These are phyloP conservation scores for Tretioscincus oriximinensis DNA, from an alignment of 2,113 vertebrate genomes.

Conservation along the genomic window DNA sequence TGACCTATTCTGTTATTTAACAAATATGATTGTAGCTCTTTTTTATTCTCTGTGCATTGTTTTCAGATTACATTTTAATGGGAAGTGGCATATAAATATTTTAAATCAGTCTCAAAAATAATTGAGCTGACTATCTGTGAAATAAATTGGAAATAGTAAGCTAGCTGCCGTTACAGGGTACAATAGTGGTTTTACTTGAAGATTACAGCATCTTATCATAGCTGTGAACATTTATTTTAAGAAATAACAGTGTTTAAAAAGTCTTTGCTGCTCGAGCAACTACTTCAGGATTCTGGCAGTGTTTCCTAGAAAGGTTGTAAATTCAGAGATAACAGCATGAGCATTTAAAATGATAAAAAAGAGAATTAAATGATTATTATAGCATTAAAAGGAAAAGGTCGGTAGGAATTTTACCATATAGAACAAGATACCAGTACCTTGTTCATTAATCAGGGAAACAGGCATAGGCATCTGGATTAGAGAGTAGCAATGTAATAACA, in stretches of 20 bases:
- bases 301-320: slow-evolving; percentile 49
- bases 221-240: slow-evolving; percentile 48
- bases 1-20: too few relatives aligned
- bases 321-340: slow-evolving; percentile 24
- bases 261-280: slow-evolving; percentile 28
- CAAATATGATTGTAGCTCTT: too few relatives aligned
- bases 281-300: slow-evolving; percentile 44
- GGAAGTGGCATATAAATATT: too few relatives aligned
- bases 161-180: slow-evolving; percentile 42
- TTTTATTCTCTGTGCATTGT: too few relatives aligned
- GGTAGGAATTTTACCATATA: neutral
- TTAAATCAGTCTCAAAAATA: too few relatives aligned
- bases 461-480: neutral
- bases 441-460: neutral
- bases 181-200: neutral
- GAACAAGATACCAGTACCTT: neutral
- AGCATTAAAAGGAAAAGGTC: neutral
- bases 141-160: slow-evolving; percentile 38
- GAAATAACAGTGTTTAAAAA: slow-evolving; percentile 30
- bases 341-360: slow-evolving; percentile 41
- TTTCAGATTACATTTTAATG: too few relatives aligned
- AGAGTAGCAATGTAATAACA: neutral
- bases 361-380: slow-evolving; percentile 43
- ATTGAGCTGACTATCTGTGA: too few relatives aligned
- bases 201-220: slow-evolving; percentile 33